phyloP scores from a whole-genome alignment of 1,140 invertebrate species.

The Diabrotica virgifera region DNA sequence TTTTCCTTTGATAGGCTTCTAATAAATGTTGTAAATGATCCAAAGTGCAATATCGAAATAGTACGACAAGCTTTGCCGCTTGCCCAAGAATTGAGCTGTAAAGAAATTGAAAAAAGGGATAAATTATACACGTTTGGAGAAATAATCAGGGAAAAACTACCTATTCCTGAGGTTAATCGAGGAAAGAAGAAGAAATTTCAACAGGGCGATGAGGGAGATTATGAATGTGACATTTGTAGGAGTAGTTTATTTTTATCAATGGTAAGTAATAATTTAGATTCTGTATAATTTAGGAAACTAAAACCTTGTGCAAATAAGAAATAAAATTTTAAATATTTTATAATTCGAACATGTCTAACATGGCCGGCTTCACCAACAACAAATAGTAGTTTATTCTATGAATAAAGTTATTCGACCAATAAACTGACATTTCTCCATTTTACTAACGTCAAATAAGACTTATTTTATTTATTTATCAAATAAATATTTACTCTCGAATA shows the following conservation, averaged over 20 bases:
- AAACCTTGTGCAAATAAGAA: too few species aligned
- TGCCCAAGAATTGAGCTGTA: constrained; percentile 51
- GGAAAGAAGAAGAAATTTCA: constrained; percentile 55
- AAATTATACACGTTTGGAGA: constrained; percentile 56
- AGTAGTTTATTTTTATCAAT: constrained; percentile 77
- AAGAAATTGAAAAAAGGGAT: constrained; percentile 47
- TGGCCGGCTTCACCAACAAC: too few species aligned
- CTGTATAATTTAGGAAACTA: not conserved
- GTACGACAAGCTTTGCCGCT: constrained; percentile 58
- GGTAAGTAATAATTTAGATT: constrained; percentile 53
- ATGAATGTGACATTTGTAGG: constrained; percentile 77
- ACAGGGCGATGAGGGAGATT: constrained; percentile 65
- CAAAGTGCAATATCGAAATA: constrained; percentile 61
- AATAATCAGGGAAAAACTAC: constrained; percentile 61
- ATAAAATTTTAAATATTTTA: too few species aligned
- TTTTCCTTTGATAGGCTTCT: constrained; percentile 86
- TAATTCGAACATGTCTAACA: too few species aligned
- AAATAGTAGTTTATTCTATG: too few species aligned
- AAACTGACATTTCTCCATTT: too few species aligned
- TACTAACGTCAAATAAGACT: too few species aligned
- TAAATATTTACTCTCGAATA: too few species aligned
- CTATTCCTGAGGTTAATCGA: constrained; percentile 53
- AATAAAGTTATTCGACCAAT: too few species aligned
- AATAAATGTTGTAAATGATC: constrained; percentile 73
- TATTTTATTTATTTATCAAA: too few species aligned